Conservation (phyloP, 64 coral and sea anemone species). For the Stichodactyla helianthus region DNA sequence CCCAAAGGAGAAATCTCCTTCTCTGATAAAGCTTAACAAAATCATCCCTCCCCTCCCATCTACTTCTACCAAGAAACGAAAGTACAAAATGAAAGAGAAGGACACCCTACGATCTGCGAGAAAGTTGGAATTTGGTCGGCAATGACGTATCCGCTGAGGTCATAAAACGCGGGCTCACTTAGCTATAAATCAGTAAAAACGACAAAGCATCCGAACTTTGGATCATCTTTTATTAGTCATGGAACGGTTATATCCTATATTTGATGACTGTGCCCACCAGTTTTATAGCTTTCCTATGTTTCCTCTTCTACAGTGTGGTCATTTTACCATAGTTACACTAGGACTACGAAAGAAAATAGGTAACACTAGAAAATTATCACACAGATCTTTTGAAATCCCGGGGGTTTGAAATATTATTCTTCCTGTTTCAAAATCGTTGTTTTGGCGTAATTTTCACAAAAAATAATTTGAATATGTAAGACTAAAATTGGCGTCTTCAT, state of each 20-base stretch:
- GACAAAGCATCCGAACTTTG: background rate
- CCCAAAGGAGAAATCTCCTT: no score
- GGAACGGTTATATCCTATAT: background rate
- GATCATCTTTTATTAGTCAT: background rate
- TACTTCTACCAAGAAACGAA: no score
- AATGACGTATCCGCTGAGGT: background rate
- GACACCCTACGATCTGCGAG: no score
- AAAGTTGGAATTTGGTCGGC: background rate
- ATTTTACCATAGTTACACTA: slow-evolving; percentile 22
- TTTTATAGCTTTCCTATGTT: slow-evolving; percentile 10
- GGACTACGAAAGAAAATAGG: slow-evolving; percentile 11
- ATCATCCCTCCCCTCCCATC: no score
- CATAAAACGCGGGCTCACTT: background rate
- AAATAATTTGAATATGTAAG: background rate
- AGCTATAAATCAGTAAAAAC: background rate
- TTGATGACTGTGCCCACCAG: background rate
- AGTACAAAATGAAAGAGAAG: no score
- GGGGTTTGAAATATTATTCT: no score
- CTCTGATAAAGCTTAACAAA: no score
- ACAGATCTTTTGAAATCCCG: background rate
- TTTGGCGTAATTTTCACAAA: no score
- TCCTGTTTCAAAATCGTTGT: no score
- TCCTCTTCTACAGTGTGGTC: slow-evolving; percentile 9
- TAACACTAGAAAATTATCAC: background rate
- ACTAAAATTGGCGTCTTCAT: background rate